Base-by-base conservation (phyloP, 1,140 invertebrate genomes). In the Bombus cullumanus region DNA sequence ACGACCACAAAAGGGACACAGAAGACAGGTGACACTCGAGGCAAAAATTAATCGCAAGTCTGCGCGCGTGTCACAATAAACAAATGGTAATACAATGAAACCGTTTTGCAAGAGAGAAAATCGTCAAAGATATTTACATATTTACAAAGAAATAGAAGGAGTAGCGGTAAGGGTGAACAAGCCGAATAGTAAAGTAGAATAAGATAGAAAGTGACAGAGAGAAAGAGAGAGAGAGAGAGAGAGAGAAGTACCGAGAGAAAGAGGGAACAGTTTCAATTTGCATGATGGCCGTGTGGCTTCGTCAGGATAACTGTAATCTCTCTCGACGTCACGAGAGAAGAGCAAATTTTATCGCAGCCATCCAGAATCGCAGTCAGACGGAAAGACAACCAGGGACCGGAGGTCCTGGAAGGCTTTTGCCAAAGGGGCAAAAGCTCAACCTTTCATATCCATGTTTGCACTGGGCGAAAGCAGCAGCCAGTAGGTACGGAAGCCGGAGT, bases 331-430 rank as follows among this genome's bases (percentile, higher is more conserved):
- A 83, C 72, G 74, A 91, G 89, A 91, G 90, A 86, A 87, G 85
- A 92, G 81, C 66, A 90, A 92, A 92, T 92, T 92, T 89, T 91
- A 89, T 92, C 86, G 85, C 88, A 77, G 83, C 73, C 72, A 64
- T 37, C 68, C 47, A 84, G 84, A 71, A 69, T 71, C 66, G 79
- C 73, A 88, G 81, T 62, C 47, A 76, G 81, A 66, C 62, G 59
- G 72, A 81, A 86, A 74, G 77, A 84, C 66, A 74, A 47, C 47
- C 69, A 47, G 53, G 76, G 37, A 66, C 31, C 62, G 71, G 66
- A 83, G 84, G 86, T 89, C 86, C 64, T 82, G 78, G 83, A 85
- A 85, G 79, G 53, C 85, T 89, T 85, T 87, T 73, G 85, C 88
- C 81, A 89, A 89, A 85, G 82, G 79, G 88, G 77, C 84, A 89